Percentiles rank a stretch among this genome's conserved stretches.
These are phyloP conservation scores for Tapirus terrestris DNA, from an alignment of 2,113 vertebrate species.

Conservation along the genomic window DNA sequence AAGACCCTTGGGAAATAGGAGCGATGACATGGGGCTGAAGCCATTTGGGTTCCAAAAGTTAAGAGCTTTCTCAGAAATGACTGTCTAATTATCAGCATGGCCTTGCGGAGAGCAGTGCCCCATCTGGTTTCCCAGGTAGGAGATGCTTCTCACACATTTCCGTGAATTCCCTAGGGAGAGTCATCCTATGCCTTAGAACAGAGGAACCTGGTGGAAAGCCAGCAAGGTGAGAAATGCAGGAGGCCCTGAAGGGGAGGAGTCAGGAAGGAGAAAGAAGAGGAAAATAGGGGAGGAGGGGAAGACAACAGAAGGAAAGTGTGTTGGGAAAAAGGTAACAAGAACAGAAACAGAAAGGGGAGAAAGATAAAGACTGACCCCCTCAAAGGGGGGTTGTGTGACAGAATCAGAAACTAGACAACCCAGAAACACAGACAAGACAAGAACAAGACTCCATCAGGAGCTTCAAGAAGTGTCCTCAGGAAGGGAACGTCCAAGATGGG, in stretches of 20 bases:
- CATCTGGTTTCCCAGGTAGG: not conserved
- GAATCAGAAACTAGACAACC: not conserved
- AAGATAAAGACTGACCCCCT: not conserved
- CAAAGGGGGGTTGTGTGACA: not conserved
- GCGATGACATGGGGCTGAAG: not conserved
- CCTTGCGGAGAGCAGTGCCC: not conserved
- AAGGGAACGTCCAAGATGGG: not conserved
- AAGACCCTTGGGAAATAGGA: not conserved
- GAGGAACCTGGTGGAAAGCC: not conserved
- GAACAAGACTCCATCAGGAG: not conserved
- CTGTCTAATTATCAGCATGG: not conserved
- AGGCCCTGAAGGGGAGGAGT: too few relatives aligned
- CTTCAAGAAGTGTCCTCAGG: not conserved
- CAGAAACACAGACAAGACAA: not conserved
- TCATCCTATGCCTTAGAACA: not conserved
- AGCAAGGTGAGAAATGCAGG: not conserved
- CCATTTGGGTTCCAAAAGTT: not conserved
- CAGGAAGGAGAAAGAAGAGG: not conserved
- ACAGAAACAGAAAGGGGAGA: not conserved
- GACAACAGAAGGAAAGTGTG: not conserved
- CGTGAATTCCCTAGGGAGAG: not conserved
- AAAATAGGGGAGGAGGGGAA: rapidly evolving
- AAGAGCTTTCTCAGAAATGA: conserved; percentile 22
- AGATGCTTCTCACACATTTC: not conserved
- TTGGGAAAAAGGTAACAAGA: not conserved